These are phyloP conservation scores for Tigriopus californicus DNA, from an alignment of 2,888 invertebrate species.

Conservation along the genomic window DNA sequence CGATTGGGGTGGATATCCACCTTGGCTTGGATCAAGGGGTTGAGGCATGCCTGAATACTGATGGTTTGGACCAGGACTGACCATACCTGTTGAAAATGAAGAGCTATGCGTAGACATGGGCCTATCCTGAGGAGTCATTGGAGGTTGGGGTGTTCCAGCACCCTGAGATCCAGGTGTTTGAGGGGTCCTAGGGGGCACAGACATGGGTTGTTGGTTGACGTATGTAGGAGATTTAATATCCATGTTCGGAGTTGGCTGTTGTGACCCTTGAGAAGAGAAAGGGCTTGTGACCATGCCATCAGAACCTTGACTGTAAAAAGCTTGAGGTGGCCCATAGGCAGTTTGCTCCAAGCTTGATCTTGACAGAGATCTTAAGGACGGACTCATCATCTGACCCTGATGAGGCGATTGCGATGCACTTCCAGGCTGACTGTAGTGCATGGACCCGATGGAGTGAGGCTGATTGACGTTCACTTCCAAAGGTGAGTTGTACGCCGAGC, in stretches of 20 bases:
- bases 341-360: neutral
- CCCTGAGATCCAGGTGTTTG: neutral
- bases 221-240: neutral
- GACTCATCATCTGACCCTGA: neutral
- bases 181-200: neutral
- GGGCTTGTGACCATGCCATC: neutral
- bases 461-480: no score
- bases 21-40: neutral
- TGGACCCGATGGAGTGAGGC: neutral
- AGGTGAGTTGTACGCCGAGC: neutral
- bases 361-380: neutral
- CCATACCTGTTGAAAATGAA: neutral
- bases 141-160: neutral
- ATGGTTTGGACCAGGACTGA: neutral
- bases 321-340: neutral
- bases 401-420: neutral
- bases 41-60: no score
- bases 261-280: neutral
- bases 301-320: neutral
- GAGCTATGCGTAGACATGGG: neutral
- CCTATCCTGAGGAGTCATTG: constrained; percentile 8
- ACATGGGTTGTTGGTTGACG: neutral
- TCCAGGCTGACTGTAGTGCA: neutral
- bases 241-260: constrained; percentile 3
- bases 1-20: neutral